Percentiles rank a stretch among this genome's conserved stretches.
Evolutionary conservation across 2,888 invertebrate genomes (phyloP).

Genomic region (Melanophora roralis): DNA sequence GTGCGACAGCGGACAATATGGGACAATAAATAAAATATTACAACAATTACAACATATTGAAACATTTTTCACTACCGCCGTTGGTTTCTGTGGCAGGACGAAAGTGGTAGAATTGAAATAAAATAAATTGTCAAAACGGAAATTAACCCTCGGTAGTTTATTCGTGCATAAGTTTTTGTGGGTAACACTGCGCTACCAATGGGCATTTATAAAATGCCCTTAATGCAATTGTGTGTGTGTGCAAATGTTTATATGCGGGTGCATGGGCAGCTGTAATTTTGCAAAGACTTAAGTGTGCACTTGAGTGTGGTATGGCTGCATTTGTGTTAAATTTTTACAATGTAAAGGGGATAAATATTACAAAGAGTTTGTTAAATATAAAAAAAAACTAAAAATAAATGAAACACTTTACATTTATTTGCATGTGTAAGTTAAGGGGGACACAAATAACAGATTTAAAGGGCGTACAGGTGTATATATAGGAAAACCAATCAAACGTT

Average conservation of each 20-base stretch:
- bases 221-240: background rate
- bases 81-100: conserved; percentile 1
- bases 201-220: background rate
- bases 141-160: conserved; percentile 43
- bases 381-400: background rate
- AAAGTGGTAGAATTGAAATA: background rate
- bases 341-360: background rate
- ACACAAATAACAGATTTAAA: background rate
- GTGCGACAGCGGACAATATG: background rate
- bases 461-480: too few relatives aligned
- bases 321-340: background rate
- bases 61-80: too few relatives aligned
- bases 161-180: conserved; percentile 22
- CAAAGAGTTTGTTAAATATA: background rate
- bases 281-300: background rate
- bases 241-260: background rate
- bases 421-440: background rate
- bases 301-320: conserved; percentile 3
- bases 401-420: background rate
- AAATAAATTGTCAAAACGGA: conserved; percentile 46
- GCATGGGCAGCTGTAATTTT: background rate
- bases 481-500: too few relatives aligned
- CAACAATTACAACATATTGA: too few relatives aligned
- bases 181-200: background rate
- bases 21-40: conserved; percentile 6